Evolutionary conservation across 1,140 invertebrate species (phyloP).

Genomic region (Portunus trituberculatus): DNA sequence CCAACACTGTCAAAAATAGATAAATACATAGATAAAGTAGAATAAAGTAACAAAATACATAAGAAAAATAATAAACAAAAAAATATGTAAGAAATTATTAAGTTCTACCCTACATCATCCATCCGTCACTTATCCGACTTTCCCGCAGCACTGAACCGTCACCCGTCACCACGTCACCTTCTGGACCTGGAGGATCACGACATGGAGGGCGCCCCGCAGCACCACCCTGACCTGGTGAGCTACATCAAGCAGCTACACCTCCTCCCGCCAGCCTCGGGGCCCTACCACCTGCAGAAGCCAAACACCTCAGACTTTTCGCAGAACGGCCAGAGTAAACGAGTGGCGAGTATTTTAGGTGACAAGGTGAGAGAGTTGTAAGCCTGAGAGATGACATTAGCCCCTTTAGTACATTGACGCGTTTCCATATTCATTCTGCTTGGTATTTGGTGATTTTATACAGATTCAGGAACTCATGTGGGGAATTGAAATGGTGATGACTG

Average conservation of each 20-base stretch:
- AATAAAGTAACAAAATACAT: no score
- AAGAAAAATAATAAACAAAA: no score
- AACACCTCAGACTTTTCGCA: constrained; percentile 83
- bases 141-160: constrained; percentile 46
- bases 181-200: constrained; percentile 84
- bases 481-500: no score
- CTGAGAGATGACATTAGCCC: not conserved
- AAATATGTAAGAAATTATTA: no score
- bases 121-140: not conserved
- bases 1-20: constrained; percentile 5
- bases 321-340: constrained; percentile 73
- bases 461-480: no score
- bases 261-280: constrained; percentile 80
- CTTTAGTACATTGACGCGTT: no score
- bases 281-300: constrained; percentile 79
- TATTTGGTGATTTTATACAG: no score
- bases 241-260: constrained; percentile 87
- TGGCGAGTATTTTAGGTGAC: constrained; percentile 47
- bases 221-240: constrained; percentile 86
- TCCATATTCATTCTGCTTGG: no score
- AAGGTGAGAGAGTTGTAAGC: constrained; percentile 57
- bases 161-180: constrained; percentile 41
- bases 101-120: no score
- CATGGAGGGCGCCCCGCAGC: constrained; percentile 86
- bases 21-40: no score